These are phyloP conservation scores for Agriotes lineatus DNA, from an alignment of 2,888 invertebrate species.

Conservation along the genomic window DNA sequence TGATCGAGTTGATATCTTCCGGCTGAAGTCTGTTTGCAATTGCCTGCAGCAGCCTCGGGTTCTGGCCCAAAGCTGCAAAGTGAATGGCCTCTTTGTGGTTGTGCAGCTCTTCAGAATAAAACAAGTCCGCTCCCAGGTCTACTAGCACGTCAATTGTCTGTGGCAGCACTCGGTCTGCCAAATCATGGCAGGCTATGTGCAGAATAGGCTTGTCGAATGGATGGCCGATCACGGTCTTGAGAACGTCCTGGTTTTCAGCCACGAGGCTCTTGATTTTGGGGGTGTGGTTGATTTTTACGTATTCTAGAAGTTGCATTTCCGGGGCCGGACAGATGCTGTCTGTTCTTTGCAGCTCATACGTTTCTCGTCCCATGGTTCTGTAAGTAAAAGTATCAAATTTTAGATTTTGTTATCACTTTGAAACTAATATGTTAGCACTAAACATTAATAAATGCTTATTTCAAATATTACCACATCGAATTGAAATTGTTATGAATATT, in stretches of 20 bases:
- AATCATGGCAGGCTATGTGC: constrained; percentile 69
- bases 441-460: too few relatives aligned
- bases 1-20: constrained; percentile 50
- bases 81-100: constrained; percentile 75
- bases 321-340: constrained; percentile 59
- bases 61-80: constrained; percentile 72
- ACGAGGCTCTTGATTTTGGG: constrained; percentile 69
- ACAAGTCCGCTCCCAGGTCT: constrained; percentile 73
- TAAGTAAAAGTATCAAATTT: constrained; percentile 3
- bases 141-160: constrained; percentile 72
- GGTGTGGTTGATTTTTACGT: constrained; percentile 69
- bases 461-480: too few relatives aligned
- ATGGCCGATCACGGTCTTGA: constrained; percentile 67
- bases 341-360: constrained; percentile 48
- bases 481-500: too few relatives aligned
- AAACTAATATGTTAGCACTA: too few relatives aligned
- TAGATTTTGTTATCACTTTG: too few relatives aligned
- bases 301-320: constrained; percentile 65
- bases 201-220: constrained; percentile 70
- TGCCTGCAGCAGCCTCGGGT: constrained; percentile 64
- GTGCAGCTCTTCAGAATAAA: constrained; percentile 67
- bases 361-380: constrained; percentile 36
- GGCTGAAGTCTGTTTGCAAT: constrained; percentile 64
- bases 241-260: constrained; percentile 60
- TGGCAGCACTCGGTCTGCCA: constrained; percentile 69